These are phyloP conservation scores for Nicator chloris DNA, from an alignment of 2,113 vertebrate species.

Conservation along the genomic window DNA sequence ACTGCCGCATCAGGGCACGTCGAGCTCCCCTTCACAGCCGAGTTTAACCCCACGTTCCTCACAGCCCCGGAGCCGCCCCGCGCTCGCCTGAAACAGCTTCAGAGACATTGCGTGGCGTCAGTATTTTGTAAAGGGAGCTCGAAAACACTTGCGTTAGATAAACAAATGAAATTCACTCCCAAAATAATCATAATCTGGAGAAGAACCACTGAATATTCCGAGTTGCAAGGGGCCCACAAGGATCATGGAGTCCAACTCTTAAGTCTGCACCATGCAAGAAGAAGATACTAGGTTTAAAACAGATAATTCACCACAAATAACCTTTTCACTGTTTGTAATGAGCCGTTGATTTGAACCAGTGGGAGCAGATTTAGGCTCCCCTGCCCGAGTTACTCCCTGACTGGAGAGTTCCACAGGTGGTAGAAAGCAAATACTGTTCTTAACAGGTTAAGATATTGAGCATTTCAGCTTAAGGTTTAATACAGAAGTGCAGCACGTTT, in stretches of 20 bases:
- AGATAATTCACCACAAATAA: rapidly evolving
- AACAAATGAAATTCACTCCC: not conserved
- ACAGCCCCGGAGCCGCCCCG: not conserved
- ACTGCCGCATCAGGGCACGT: rapidly evolving
- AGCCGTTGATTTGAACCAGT: rapidly evolving
- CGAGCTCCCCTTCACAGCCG: rapidly evolving
- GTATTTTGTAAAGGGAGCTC: not conserved
- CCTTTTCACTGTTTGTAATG: rapidly evolving
- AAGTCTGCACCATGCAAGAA: too few species aligned
- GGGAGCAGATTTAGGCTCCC: not conserved
- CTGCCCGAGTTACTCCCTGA: not conserved
- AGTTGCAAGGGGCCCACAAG: too few species aligned
- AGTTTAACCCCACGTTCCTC: not conserved
- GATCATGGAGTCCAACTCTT: too few species aligned
- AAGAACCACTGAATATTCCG: not conserved
- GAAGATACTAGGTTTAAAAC: not conserved
- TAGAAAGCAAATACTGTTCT: not conserved
- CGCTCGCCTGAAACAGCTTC: rapidly evolving
- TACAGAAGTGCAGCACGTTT: rapidly evolving
- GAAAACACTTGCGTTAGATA: not conserved
- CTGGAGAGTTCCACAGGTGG: not conserved
- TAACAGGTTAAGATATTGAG: not conserved
- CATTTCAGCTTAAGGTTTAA: not conserved
- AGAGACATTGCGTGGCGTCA: rapidly evolving
- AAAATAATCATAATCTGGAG: rapidly evolving